A percentile compares a stretch with the other conserved stretches of the same genome.
These are phyloP conservation scores for Syrrhaptes paradoxus DNA, from an alignment of 2,113 vertebrate species.

Conservation along the genomic window DNA sequence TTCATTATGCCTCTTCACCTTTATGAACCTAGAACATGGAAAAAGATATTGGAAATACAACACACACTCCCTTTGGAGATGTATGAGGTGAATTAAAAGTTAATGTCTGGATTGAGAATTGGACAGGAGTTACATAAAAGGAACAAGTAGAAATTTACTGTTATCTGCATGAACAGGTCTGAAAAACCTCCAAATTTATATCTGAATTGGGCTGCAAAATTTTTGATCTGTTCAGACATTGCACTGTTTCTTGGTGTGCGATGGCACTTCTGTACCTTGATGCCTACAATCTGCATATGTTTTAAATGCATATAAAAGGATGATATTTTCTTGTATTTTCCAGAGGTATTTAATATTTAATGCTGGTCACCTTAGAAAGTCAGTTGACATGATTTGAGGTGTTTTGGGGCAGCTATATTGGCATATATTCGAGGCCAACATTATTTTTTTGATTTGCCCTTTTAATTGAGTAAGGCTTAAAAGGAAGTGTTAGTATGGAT, in stretches of 20 bases:
- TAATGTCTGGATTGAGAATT: constrained; percentile 29
- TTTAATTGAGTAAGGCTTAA: background rate
- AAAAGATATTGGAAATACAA: constrained; percentile 19
- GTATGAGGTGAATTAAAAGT: constrained; percentile 9
- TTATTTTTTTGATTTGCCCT: background rate
- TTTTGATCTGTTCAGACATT: background rate
- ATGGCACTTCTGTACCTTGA: background rate
- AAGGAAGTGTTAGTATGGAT: background rate
- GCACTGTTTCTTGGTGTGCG: background rate
- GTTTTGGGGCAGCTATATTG: background rate
- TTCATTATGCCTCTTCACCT: constrained; percentile 1
- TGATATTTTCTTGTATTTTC: background rate
- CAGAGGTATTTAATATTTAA: background rate
- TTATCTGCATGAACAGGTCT: background rate
- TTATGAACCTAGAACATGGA: background rate
- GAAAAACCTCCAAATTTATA: background rate
- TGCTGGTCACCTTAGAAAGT: background rate
- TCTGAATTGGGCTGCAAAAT: background rate
- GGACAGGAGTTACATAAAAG: background rate
- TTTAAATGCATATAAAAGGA: background rate
- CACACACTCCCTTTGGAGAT: background rate
- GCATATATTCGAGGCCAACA: background rate
- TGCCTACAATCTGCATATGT: background rate
- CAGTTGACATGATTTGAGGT: background rate
- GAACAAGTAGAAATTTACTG: background rate